Base-by-base conservation (phyloP, 2,888 invertebrate species). In the Embidobia sp. region DNA sequence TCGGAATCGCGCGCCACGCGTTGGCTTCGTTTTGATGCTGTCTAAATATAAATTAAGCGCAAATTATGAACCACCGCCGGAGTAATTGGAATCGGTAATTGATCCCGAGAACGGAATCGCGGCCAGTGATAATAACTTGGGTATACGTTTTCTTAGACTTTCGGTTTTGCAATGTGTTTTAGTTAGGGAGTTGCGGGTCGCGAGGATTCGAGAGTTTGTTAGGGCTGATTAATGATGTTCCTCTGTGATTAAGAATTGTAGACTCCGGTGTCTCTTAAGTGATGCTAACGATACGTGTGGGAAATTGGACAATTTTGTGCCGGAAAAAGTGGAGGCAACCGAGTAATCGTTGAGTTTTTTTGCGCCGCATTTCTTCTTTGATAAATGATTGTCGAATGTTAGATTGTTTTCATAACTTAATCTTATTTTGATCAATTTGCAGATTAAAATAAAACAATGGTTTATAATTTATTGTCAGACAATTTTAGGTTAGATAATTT, bases 191-290 rank as follows among this genome's bases (percentile, higher is more conserved):
- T 57, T 69, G 26, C 42, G 42, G 42, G 69, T 57, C 40, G 22
- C 49, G 29, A 18, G 26, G n/a, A 42, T 59, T 69, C 31, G 59
- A 42, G 26, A 42, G 59, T 59, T 55, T 67, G 49, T 69, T 69
- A 59, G 27, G 10, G 11, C n/a, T 59, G 59, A 69, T 59, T 69
- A 69, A 69, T 69, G 49, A 42, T 19, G 55, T 48, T 55, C 29
- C 10, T 19, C 35, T 26, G 66, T 55, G 35, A 67, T 67, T 67
- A 67, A 67, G 67, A 67, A 67, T 48, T 55, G 67, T 55, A 27
- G 19, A 5, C 10, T 33, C 35, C 13, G 11, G 26, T 48, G 29
- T 55, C 53, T 44, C 33, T 44, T 40, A 42, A 55, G 27, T 37
- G 35, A 55, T 55, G 53, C 10, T 55, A 66, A 66, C 35, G 44